Evolutionary conservation across 2,888 invertebrate species (phyloP).

Genomic region (Plemyria rubiginata): DNA sequence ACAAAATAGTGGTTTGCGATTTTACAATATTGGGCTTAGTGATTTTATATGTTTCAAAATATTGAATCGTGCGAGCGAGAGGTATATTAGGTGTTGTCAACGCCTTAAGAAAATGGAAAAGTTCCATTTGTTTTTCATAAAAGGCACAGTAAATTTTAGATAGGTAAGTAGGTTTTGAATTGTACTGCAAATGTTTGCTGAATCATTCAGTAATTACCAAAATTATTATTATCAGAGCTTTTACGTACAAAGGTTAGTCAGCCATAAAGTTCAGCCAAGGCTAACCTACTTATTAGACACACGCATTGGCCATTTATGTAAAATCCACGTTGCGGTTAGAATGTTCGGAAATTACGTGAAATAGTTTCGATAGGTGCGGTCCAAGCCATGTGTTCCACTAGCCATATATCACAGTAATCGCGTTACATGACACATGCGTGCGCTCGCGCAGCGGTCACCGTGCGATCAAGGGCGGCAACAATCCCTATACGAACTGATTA

Average conservation of each 20-base stretch:
- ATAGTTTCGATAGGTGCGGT: constrained; percentile 41
- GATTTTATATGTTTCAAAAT: too few relatives aligned
- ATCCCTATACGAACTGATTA: constrained; percentile 63
- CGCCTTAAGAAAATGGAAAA: too few relatives aligned
- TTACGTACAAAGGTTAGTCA: constrained; percentile 16
- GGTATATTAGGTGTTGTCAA: too few relatives aligned
- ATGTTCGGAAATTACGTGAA: constrained; percentile 36
- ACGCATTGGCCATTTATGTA: constrained; percentile 17
- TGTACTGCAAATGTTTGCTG: neutral
- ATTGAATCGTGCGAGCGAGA: too few relatives aligned
- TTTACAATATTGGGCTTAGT: too few relatives aligned
- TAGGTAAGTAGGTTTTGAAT: too few relatives aligned
- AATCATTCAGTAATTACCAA: neutral
- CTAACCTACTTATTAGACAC: constrained; percentile 20
- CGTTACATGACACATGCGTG: constrained; percentile 50
- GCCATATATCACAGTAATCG: constrained; percentile 44
- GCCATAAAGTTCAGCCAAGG: constrained; percentile 21
- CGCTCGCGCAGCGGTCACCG: constrained; percentile 54
- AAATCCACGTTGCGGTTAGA: constrained; percentile 27
- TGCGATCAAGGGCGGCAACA: constrained; percentile 78
- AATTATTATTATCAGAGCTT: constrained; percentile 8
- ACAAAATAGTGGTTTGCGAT: too few relatives aligned
- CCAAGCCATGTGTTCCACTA: constrained; percentile 25
- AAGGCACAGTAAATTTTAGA: too few relatives aligned
- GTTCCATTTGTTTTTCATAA: too few relatives aligned